Percentiles rank a stretch among this genome's conserved stretches.
phyloP scores from a whole-genome alignment of 1,140 invertebrate genomes.

The Drosophila burlai region DNA sequence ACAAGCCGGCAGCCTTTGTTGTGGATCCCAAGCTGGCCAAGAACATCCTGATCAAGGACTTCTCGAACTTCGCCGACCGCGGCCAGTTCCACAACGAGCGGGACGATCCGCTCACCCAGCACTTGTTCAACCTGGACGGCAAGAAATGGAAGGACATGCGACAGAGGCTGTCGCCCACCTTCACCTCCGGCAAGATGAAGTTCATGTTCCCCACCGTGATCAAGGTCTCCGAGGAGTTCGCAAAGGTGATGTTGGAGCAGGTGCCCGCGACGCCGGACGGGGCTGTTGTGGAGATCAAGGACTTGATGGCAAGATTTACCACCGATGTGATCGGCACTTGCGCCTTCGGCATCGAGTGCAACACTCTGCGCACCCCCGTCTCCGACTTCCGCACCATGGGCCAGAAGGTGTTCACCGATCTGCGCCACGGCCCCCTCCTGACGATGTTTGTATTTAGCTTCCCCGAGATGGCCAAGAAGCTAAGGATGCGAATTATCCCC shows the following conservation, averaged over 20 bases:
- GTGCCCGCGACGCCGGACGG: constrained; percentile 45
- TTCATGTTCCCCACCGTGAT: constrained; percentile 86
- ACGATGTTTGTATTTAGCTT: constrained; percentile 58
- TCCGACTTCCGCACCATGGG: constrained; percentile 85
- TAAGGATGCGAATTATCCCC: constrained; percentile 46
- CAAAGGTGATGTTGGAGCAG: constrained; percentile 55
- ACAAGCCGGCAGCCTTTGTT: constrained; percentile 50
- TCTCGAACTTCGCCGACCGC: constrained; percentile 86
- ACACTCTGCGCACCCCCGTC: constrained; percentile 84
- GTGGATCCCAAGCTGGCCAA: constrained; percentile 82
- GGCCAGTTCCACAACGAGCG: constrained; percentile 85
- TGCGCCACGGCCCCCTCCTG: constrained; percentile 38
- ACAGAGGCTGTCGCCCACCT: constrained; percentile 86
- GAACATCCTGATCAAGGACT: constrained; percentile 87
- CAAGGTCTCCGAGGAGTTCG: constrained; percentile 66
- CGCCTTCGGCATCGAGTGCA: constrained; percentile 86
- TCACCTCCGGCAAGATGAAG: constrained; percentile 87
- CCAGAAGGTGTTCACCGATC: constrained; percentile 49
- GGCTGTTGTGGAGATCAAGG: constrained; percentile 86
- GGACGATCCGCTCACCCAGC: constrained; percentile 74
- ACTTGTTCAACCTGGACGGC: constrained; percentile 82
- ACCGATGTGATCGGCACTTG: constrained; percentile 87
- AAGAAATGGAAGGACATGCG: constrained; percentile 86
- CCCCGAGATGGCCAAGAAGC: constrained; percentile 41
- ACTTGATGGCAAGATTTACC: constrained; percentile 87